Base-by-base conservation (phyloP, 2,888 invertebrate species). In the Campoplex capitator region DNA sequence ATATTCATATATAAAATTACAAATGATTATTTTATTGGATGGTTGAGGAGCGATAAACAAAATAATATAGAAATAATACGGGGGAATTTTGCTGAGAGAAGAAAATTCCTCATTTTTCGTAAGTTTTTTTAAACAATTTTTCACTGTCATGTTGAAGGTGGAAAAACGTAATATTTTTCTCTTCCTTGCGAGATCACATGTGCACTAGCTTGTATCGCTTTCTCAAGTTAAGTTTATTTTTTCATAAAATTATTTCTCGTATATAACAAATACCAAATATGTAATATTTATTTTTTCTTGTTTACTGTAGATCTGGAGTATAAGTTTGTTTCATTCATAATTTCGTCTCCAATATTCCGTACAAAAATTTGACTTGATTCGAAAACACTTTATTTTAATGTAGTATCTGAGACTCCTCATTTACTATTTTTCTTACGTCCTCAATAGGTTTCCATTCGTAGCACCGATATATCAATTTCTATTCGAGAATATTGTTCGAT, bases 291-390 rank as follows among this genome's bases (percentile, higher is more conserved):
- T 90, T 89, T 91, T 85, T 88, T 90, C 88, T 76, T 87, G 90
- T 90, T 84, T 90, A 91, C 90, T 88, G 89, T 90, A 89, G 82
- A 89, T 89, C 90, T 89, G 89, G 90, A 91, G 89, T 88, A 88
- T 89, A 90, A 89, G 88, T 54, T 79, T n/a, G 16, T 73, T 32
- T 62, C 32, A 6, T 23, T 28, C 11, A 62, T 32, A 16, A 32
- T 62, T 79, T 80, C 51, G 86, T 90, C 88, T 90, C 88, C 78
- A 90, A 89, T 88, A 84, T 89, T 86, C 88, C 83, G 89, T 92
- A 93, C 88, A 93, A 92, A 79, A 91, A 92, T 91, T 85, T 89
- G 88, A 89, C 84, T 85, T 77, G 88, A 89, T 74, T 88, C 85
- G 74, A 73, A 88, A 90, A 67, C 48, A 81, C 74, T 76, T 65